Evolutionary conservation across 2,888 invertebrate genomes (phyloP), one percentile per base, ranked within the genome.

Genomic region (Apamea monoglypha): DNA sequence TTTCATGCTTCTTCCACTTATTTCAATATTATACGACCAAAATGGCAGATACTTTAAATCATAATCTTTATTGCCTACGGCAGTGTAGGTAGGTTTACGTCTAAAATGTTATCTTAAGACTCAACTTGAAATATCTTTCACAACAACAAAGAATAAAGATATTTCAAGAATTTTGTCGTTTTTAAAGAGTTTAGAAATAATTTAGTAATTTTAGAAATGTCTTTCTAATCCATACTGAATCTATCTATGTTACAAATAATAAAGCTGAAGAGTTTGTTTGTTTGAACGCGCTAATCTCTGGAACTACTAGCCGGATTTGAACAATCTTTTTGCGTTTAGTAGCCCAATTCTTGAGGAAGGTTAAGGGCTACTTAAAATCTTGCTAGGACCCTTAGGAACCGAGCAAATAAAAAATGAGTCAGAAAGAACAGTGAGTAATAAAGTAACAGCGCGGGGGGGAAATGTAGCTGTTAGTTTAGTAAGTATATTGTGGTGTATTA

Each of bases 11-110:
- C 25, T 72, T 70, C 61, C 63, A 76, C 73, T 70, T 78, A 69
- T 68, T 72, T 61, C 64, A 25, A 40, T 78, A 67, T 64, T 70
- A 73, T 63, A 71, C 59, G 29, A 68, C 40, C 50, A 72, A 84
- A 76, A 76, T 74, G 70, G 63, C 50, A 36, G 53, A 61, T 29
- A 68, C 29, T 69, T 69, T 56, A 76, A 79, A 72, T 72, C 70
- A 53, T 70, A 63, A 74, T 74, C 32, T 80, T 76, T 74, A 84
- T 71, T 70, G 40, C 47, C 61, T 29, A 29, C 0, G 6, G 36
- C 47, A 70, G n/a, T 66, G 40, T 32, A 56, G 32, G 47, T 21
- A 47, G 47, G 29, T 64, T 47, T 36, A 56, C 21, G 32, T 18
- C 29, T 61, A 40, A 36, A 50, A 50, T 25, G 0, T 63, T 63